phyloP scores from a whole-genome alignment of 1,140 invertebrate genomes.

The Aricia agestis region DNA sequence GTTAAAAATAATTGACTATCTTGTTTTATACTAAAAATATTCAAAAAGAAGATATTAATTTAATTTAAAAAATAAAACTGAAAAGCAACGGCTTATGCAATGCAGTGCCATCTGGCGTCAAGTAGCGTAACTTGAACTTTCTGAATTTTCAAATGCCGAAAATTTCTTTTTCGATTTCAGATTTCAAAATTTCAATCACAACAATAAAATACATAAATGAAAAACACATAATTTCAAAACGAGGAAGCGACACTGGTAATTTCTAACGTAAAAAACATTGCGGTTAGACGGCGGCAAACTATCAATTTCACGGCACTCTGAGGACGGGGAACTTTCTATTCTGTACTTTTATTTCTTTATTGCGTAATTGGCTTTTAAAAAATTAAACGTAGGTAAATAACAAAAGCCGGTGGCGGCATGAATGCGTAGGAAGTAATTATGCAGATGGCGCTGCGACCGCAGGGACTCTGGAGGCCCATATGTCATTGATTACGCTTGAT shows the following conservation, averaged over 20 bases:
- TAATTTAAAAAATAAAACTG: no score
- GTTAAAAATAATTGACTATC: no score
- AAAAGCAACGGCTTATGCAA: no score
- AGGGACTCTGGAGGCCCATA: constrained; percentile 31
- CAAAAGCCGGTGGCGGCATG: constrained; percentile 47
- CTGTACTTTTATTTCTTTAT: constrained; percentile 62
- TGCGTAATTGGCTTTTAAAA: constrained; percentile 63
- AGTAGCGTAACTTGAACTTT: constrained; percentile 36
- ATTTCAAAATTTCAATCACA: no score
- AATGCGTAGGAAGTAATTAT: constrained; percentile 70
- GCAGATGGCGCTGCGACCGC: constrained; percentile 64
- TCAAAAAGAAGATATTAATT: no score
- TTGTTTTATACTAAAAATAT: no score
- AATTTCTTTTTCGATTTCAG: no score
- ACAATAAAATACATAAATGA: background rate
- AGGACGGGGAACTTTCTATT: constrained; percentile 56
- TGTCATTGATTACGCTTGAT: background rate
- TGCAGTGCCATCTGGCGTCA: constrained; percentile 39
- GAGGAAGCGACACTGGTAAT: constrained; percentile 2
- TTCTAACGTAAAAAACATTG: constrained; percentile 28
- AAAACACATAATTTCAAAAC: background rate
- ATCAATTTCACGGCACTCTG: constrained; percentile 57
- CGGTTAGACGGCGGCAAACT: constrained; percentile 45
- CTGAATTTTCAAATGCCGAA: background rate
- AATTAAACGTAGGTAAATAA: constrained; percentile 50